These are phyloP conservation scores for Ormyrus labotus DNA, from an alignment of 2,888 invertebrate species.

Conservation along the genomic window DNA sequence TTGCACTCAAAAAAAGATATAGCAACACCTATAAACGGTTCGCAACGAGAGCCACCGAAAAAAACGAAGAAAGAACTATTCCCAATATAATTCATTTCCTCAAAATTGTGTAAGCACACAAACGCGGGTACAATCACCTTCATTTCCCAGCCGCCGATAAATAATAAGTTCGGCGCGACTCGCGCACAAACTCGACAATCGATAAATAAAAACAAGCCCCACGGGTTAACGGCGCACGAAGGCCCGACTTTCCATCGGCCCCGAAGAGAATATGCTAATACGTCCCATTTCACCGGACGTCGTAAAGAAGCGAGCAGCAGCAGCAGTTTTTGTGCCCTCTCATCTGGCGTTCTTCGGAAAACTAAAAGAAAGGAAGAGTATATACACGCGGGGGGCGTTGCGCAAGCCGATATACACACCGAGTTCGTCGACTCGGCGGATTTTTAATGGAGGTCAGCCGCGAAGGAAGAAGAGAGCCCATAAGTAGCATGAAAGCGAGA, in stretches of 20 bases:
- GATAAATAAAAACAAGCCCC: not conserved
- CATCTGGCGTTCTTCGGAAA: constrained; percentile 10
- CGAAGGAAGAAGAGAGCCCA: not conserved
- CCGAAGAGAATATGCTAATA: constrained; percentile 3
- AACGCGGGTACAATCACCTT: not conserved
- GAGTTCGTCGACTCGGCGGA: constrained; percentile 29
- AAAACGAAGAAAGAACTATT: too few species aligned
- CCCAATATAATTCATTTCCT: not conserved
- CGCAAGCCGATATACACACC: not conserved
- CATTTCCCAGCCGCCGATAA: too few species aligned
- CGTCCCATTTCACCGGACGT: constrained; percentile 7
- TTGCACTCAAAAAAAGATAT: too few species aligned
- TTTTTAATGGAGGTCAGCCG: not conserved
- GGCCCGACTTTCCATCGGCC: not conserved
- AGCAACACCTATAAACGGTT: too few species aligned
- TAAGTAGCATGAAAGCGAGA: constrained; percentile 16
- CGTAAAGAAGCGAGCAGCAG: not conserved
- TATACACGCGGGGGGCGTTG: not conserved
- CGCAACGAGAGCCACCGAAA: too few species aligned
- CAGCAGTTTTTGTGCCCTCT: not conserved
- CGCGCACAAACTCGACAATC: not conserved
- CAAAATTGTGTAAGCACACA: not conserved
- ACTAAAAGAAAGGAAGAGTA: constrained; percentile 20
- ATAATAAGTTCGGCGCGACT: not conserved
- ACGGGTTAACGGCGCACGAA: not conserved